These are phyloP conservation scores for Dolichotis patagonum DNA, from an alignment of 2,113 vertebrate genomes.

Conservation along the genomic window DNA sequence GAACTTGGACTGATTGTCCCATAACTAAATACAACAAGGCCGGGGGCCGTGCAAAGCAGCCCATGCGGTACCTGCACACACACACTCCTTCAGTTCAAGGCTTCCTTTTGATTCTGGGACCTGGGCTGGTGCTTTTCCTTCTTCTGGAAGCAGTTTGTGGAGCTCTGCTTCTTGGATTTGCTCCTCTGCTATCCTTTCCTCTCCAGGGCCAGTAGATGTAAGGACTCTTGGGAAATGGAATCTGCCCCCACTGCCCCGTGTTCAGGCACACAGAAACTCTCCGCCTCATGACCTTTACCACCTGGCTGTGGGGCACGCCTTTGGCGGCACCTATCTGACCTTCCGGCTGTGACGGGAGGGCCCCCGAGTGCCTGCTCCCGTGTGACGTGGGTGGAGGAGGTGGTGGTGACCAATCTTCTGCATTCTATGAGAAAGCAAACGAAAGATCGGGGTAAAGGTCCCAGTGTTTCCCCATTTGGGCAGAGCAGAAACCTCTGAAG, in stretches of 20 bases:
- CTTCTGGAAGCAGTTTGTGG: slow-evolving; percentile 9
- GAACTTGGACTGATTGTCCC: not conserved
- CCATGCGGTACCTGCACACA: not conserved
- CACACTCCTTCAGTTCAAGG: not conserved
- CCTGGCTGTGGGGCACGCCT: not conserved
- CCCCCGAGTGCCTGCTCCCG: not conserved
- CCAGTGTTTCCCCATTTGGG: not conserved
- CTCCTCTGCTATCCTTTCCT: not conserved
- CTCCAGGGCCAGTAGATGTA: not conserved
- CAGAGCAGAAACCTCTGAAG: not conserved
- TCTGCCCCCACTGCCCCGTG: not conserved
- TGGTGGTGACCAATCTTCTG: not conserved
- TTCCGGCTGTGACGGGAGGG: not conserved
- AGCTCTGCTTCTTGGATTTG: slow-evolving; percentile 18
- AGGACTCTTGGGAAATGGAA: slow-evolving; percentile 52
- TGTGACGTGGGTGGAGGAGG: not conserved
- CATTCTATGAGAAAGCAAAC: not conserved
- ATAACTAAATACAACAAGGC: not conserved
- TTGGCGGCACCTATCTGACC: not conserved
- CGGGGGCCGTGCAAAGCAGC: not conserved
- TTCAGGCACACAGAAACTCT: not conserved
- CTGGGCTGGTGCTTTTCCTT: not conserved
- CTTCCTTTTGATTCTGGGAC: not conserved
- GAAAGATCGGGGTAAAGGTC: not conserved
- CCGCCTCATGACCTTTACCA: slow-evolving; percentile 54